Percentiles rank a stretch among this genome's conserved stretches.
Conservation (phyloP, 1,140 invertebrate species). For the Aphelenchoides besseyi region DNA sequence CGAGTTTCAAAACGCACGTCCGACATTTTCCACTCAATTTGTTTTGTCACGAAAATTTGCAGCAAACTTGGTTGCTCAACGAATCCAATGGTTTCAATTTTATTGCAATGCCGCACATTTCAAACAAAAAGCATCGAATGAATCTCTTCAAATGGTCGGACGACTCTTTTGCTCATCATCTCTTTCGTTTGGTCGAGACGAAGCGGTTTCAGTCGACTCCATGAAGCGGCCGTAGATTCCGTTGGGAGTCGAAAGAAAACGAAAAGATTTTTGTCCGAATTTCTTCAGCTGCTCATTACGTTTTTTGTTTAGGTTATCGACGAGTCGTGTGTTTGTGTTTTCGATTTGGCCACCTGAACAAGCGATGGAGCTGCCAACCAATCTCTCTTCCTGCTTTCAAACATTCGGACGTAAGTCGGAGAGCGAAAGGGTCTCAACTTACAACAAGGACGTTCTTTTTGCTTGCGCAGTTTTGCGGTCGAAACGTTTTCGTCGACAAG, state of each 20-base stretch:
- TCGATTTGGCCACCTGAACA: too few relatives aligned
- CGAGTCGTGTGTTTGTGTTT: too few relatives aligned
- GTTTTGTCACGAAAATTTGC: neutral
- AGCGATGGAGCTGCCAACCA: neutral
- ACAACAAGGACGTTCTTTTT: neutral
- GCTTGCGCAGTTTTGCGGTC: neutral
- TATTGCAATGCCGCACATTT: neutral
- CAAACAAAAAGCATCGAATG: neutral
- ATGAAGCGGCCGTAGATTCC: too few relatives aligned
- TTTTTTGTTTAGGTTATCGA: too few relatives aligned
- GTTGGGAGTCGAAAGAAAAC: too few relatives aligned
- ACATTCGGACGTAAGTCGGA: neutral
- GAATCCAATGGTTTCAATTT: neutral
- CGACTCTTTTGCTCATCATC: neutral
- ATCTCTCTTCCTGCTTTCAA: constrained; percentile 1
- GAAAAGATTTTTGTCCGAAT: too few relatives aligned
- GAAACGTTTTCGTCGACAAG: neutral
- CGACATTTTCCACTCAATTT: too few relatives aligned
- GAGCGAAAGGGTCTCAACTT: neutral
- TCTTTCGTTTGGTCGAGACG: neutral
- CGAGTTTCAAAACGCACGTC: too few relatives aligned
- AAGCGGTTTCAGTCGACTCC: neutral
- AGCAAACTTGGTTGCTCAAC: neutral
- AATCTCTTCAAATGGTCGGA: neutral
- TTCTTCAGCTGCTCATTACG: too few relatives aligned